Percentiles rank a stretch among this genome's conserved stretches.
phyloP scores from a whole-genome alignment of 1,140 invertebrate genomes.

The Hirudo medicinalis region DNA sequence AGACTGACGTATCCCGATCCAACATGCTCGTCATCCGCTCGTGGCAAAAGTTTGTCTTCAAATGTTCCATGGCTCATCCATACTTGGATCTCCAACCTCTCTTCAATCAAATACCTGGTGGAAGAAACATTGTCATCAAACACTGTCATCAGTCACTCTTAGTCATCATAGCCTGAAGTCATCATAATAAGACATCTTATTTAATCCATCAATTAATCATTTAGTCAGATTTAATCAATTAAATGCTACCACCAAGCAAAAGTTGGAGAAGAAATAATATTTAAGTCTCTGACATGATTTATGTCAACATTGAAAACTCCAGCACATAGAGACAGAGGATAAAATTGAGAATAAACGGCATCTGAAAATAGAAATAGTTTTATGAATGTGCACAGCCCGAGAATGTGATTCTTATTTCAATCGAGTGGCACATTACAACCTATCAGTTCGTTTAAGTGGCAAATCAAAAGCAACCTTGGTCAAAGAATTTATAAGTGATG shows the following conservation, averaged over 20 bases:
- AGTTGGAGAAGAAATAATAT: too few species aligned
- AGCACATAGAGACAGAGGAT: too few species aligned
- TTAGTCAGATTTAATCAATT: neutral
- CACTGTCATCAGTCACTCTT: neutral
- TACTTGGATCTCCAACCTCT: neutral
- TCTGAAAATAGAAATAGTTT: too few species aligned
- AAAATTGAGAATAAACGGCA: too few species aligned
- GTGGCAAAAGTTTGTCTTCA: neutral
- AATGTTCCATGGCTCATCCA: neutral
- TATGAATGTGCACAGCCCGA: too few species aligned
- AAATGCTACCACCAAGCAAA: neutral
- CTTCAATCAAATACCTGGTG: neutral
- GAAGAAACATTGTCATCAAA: neutral
- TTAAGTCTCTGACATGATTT: too few species aligned
- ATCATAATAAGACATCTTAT: neutral
- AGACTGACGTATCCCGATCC: neutral
- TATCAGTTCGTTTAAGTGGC: neutral
- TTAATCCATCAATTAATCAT: neutral
- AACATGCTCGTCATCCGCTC: neutral
- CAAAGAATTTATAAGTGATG: slow-evolving; percentile 3
- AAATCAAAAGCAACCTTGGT: neutral
- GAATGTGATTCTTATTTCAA: neutral
- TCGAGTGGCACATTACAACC: neutral
- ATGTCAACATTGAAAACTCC: too few species aligned
- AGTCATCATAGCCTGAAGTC: too few species aligned